Conservation (phyloP, 2,113 vertebrate genomes). For the Tonatia bakeri region DNA sequence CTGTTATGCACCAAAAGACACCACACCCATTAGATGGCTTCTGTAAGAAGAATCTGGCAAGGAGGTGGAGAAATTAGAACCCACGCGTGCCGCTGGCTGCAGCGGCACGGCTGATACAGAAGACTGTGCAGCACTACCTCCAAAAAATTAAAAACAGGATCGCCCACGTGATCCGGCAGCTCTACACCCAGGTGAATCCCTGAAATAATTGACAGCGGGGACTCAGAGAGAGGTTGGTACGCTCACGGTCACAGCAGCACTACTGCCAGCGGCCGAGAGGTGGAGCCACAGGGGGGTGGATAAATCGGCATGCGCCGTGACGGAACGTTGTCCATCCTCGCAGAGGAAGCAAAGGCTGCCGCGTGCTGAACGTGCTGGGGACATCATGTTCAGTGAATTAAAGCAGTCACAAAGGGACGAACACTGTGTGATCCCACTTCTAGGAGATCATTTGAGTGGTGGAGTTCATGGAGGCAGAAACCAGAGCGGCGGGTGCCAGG, state of each 20-base stretch:
- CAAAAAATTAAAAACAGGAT: neutral
- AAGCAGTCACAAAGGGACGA: neutral
- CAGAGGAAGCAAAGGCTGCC: neutral
- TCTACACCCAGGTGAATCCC: neutral
- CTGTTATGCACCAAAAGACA: neutral
- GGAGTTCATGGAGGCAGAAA: neutral
- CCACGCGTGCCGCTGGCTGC: neutral
- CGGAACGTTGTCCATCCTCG: neutral
- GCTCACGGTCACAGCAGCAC: neutral
- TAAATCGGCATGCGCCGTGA: too few species aligned
- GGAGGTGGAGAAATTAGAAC: neutral
- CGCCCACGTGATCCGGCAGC: neutral
- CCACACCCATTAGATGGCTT: neutral
- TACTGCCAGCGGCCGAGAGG: neutral
- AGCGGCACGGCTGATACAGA: too few species aligned
- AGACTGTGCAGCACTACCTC: neutral
- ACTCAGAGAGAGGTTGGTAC: neutral
- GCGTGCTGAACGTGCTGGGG: neutral
- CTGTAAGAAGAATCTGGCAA: neutral
- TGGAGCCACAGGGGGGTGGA: neutral
- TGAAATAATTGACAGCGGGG: neutral
- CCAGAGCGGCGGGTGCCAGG: neutral
- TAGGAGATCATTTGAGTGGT: neutral
- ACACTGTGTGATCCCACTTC: neutral
- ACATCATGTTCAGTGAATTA: neutral